Evolutionary conservation across 1,140 invertebrate genomes (phyloP), one percentile per base, ranked within the genome.

Genomic region (Atta texana): DNA sequence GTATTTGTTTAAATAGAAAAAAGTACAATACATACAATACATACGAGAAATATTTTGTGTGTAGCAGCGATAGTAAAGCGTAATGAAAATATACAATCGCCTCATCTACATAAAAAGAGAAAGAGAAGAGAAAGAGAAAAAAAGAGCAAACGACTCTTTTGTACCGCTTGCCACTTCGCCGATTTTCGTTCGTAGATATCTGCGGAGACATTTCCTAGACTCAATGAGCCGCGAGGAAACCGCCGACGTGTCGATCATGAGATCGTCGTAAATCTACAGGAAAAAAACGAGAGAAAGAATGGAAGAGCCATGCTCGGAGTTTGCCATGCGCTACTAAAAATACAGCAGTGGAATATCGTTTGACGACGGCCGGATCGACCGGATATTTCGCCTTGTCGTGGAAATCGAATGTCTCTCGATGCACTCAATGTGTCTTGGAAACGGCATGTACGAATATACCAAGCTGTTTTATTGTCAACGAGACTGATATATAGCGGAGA

Each of bases 221-320:
- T 84, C 34, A 75, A 84, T 84, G 80, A 84, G 69, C 80, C 80
- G 57, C 69, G 55, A 74, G 55, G 53, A 39, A 44, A 21, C 68
- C 55, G 34, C 21, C 55, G 80, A 63, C 55, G 28, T 75, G 80
- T 84, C 80, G 69, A 74, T 75, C 59, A 31, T 28, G 72, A 55
- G 72, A 76, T 39, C 63, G 51, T 49, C 55, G 55, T 55, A 84
- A 61, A 75, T 75, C 69, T 39, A n/a, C 39, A n/a, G 2, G 18
- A 16, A 72, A 82, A 59, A 72, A 69, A 49, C 31, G 77, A 4
- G 28, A n/a, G 51, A n/a, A 14, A 39, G 18, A 68, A 51, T 16
- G 24, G 1, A 34, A 28, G 63, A 39, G 49, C 14, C n/a, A 12
- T 34, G 53, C 44, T 14, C 18, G 51, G 14, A 31, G 18, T 49